Conservation (phyloP, 2,113 vertebrate species). For the Nematolebias whitei region DNA sequence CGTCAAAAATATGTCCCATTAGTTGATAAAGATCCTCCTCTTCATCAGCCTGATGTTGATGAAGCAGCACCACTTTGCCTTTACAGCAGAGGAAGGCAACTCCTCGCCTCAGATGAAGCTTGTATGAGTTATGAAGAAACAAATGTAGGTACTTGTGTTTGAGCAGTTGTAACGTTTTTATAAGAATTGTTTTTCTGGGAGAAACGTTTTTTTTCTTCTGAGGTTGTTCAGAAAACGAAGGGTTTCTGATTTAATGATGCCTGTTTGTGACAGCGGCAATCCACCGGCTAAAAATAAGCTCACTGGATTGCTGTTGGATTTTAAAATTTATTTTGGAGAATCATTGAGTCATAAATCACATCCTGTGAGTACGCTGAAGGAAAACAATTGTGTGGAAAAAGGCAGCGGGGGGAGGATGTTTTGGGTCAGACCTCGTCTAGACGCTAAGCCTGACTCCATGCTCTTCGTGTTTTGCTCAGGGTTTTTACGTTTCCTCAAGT, state of each 20-base stretch:
- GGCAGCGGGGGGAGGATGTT: constrained; percentile 31
- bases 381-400: constrained; percentile 4
- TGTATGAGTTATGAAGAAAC: neutral
- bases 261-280: constrained; percentile 14
- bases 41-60: neutral
- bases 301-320: constrained; percentile 7
- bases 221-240: neutral
- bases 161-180: neutral
- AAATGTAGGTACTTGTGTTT: neutral
- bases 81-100: neutral
- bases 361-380: constrained; percentile 7
- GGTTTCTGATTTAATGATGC: neutral
- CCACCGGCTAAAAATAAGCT: constrained; percentile 31
- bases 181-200: neutral
- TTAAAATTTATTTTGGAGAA: constrained; percentile 17
- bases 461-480: constrained; percentile 7
- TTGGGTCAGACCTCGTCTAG: constrained; percentile 43
- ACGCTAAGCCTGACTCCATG: constrained; percentile 38
- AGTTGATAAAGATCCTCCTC: neutral
- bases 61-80: neutral
- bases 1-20: too few species aligned
- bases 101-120: neutral
- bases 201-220: neutral
- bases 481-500: constrained; percentile 5
- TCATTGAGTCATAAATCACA: constrained; percentile 26